Percentiles rank a stretch among this genome's conserved stretches.
Conservation (phyloP, 1,140 invertebrate species). For the Idris sp. region DNA sequence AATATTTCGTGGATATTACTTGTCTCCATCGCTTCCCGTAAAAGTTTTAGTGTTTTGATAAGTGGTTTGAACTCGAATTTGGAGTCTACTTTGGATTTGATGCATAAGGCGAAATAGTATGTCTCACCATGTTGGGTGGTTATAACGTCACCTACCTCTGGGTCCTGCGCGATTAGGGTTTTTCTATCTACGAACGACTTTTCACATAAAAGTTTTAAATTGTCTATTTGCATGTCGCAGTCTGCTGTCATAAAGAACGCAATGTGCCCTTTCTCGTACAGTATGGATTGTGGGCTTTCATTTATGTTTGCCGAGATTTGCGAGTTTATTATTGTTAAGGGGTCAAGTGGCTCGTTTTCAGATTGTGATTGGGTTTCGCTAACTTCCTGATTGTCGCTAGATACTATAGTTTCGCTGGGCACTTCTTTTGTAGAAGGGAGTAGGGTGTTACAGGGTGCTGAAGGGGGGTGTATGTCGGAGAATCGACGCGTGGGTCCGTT, state of each 20-base stretch:
- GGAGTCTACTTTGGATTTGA: not conserved
- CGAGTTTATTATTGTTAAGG: no score
- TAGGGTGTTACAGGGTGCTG: no score
- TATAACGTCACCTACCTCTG: conserved; percentile 1
- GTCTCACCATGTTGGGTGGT: not conserved
- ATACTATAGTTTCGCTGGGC: no score
- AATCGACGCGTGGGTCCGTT: no score
- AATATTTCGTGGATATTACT: conserved; percentile 2
- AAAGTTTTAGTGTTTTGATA: not conserved
- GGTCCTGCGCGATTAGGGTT: conserved; percentile 4
- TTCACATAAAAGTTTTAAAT: not conserved
- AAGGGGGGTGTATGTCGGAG: no score
- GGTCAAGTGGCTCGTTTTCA: no score
- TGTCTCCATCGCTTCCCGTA: conserved; percentile 5
- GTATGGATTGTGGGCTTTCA: not conserved
- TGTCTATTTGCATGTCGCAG: not conserved
- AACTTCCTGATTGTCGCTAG: no score
- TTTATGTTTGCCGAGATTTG: no score
- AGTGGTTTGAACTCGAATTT: not conserved
- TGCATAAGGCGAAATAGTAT: conserved; percentile 7
- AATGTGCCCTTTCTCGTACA: not conserved
- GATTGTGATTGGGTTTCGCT: no score
- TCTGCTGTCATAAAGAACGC: not conserved
- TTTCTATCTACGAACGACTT: not conserved
- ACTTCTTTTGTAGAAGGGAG: no score